Conservation (phyloP, 1,140 invertebrate species). For the Lordiphosa stackelbergi region DNA sequence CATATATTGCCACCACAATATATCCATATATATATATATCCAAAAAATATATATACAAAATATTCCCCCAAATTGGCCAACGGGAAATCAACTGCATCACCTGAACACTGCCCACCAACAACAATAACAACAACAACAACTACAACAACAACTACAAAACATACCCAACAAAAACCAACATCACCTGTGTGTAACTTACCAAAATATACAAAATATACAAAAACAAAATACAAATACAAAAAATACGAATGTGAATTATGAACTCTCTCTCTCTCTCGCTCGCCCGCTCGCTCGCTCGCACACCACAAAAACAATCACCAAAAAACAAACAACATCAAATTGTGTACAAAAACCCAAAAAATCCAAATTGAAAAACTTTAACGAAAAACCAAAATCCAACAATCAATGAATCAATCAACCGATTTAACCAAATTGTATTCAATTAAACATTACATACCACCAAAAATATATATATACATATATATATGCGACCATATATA, state of each 20-base stretch:
- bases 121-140: constrained; percentile 27
- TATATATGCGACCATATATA: constrained; percentile 35
- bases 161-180: constrained; percentile 16
- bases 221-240: constrained; percentile 24
- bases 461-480: constrained; percentile 24
- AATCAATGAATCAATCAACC: constrained; percentile 19
- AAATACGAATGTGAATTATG: constrained; percentile 43
- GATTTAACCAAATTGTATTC: constrained; percentile 15
- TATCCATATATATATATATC: constrained; percentile 2
- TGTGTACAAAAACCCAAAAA: constrained; percentile 21
- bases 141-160: constrained; percentile 25
- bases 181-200: constrained; percentile 21
- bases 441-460: constrained; percentile 9
- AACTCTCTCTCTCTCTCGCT: constrained; percentile 17
- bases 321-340: constrained; percentile 5
- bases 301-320: constrained; percentile 22
- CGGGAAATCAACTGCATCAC: constrained; percentile 9
- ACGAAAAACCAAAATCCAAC: constrained; percentile 23
- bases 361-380: constrained; percentile 19
- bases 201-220: constrained; percentile 3
- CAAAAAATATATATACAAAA: constrained; percentile 1
- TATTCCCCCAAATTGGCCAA: constrained; percentile 11
- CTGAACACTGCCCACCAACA: constrained; percentile 8
- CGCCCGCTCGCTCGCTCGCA: neutral
- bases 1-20: neutral